Evolutionary conservation across 2,113 vertebrate genomes (phyloP), one percentile per base, ranked within the genome.

Genomic region (Psammodynastes pulverulentus): DNA sequence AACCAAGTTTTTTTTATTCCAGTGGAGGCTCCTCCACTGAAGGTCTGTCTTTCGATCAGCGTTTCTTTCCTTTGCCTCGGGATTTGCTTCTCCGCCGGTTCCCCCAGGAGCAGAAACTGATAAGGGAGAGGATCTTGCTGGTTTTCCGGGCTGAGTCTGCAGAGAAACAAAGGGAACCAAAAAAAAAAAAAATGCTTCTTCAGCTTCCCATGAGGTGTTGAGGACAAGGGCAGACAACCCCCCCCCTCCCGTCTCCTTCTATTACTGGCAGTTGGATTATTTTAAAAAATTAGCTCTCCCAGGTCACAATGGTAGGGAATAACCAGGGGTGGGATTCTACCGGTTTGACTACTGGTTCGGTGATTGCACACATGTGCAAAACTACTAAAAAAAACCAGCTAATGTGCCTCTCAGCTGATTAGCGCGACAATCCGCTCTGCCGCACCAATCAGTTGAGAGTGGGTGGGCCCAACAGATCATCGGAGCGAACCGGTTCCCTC

Each of bases 31-130:
- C 86, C 8, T 45, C 56, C 15, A 7, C 12, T 43, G 51, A 43
- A 49, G n/a, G 4, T 67, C n/a, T 62, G 34, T 23, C 46, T 87
- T 88, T 53, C 17, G 4, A 4, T 91, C 86, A 91, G 56, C 24
- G 91, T 91, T 91, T 91, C 91, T 91, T 91, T 52, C 85, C 85
- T 72, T 91, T 87, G 46, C 56, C 48, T 19, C 58, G n/a, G n/a
- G 56, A 87, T 58, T 84, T 91, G 84, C 86, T 88, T 39, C 9
- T 91, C 86, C 34, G 58, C 34, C n/a, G 48, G n/a, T 48, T 52
- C 1, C 56, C 91, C 91, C 91, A 91, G 34, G 91, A 91, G 48
- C 91, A 91, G 34, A 86, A 51, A 29, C 23, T 87, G 91, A 91
- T 88, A 49, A 91, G 91, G n/a, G 91, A 72, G 7, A 91, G 2